Base-by-base conservation (phyloP, 1,140 invertebrate species). In the Dreissena rostriformis region DNA sequence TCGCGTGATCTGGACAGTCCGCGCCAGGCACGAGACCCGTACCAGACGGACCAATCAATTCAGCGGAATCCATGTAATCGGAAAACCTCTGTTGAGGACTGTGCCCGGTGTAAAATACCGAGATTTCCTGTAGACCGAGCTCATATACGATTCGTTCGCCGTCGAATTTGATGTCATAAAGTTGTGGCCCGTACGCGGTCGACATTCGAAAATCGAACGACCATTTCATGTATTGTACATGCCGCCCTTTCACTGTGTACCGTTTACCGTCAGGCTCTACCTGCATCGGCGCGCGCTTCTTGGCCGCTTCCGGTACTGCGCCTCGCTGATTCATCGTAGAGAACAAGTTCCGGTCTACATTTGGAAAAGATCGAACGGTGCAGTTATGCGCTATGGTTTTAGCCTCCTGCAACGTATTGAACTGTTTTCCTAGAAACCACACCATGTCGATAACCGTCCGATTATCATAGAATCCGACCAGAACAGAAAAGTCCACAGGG, bases 1-100 rank as follows among this genome's bases (percentile, higher is more conserved):
- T 87, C 8, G 91, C 88, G 76, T 88, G 80, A 10, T 86, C 68
- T 1, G 92, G 92, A 80, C 92, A 93, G 79, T 93, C 92, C 1
- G 90, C 84, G 0, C 91, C 91, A 2, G 88, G 88, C 14, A 91
- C 67, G 24, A 93, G 86, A 17, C 81, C 73, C 22, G 57, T 73
- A 1, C 80, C 84, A 72, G 83, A 63, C 17, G 84, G 70, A 2
- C 91, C 91, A 0, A 91, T 61, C 1, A 89, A 75, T 28, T 82
- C 74, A 55, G 88, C 85, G 39, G 89, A 89, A 67, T 91, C 90
- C 17, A 88, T 84, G 17, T 90, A 89, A 51, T 90, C 86, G 5
- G 88, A 76, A 26, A 87, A 87, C 26, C 85, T 84, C 4, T 81
- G 55, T 24, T 82, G 81, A 0, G 89, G 90, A 14, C 83, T 86